Conservation (phyloP, 1,140 invertebrate species). For the Brachionus asplanchnoidis region DNA sequence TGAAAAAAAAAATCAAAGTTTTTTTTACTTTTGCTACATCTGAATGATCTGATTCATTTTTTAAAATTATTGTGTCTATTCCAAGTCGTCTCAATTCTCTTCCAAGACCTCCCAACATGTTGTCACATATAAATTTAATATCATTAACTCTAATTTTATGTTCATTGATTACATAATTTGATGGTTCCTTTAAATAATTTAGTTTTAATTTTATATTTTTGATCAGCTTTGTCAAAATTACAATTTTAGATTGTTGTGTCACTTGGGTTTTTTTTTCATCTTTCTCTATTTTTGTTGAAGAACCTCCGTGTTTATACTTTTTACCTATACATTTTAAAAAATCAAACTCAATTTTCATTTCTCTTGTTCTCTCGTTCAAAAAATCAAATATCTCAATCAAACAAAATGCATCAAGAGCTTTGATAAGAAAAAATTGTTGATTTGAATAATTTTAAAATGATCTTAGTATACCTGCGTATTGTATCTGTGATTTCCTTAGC, state of each 20-base stretch:
- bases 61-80: slow-evolving; percentile 62
- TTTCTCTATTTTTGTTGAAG: slow-evolving; percentile 43
- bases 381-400: slow-evolving; percentile 68
- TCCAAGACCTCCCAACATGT: slow-evolving; percentile 59
- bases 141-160: slow-evolving; percentile 45
- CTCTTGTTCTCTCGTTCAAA: slow-evolving; percentile 44
- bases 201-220: neutral
- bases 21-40: slow-evolving; percentile 55
- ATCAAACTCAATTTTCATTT: slow-evolving; percentile 45
- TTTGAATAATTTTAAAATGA: slow-evolving; percentile 28
- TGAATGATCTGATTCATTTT: slow-evolving; percentile 58
- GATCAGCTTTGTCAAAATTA: neutral
- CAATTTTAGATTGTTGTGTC: neutral
- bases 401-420: slow-evolving; percentile 73
- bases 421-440: slow-evolving; percentile 42
- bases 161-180: slow-evolving; percentile 10
- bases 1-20: neutral
- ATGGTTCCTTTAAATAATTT: neutral
- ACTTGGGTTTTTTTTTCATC: neutral
- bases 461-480: slow-evolving; percentile 66
- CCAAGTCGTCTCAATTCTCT: slow-evolving; percentile 65
- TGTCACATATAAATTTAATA: slow-evolving; percentile 56
- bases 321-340: slow-evolving; percentile 46
- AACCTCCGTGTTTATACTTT: slow-evolving; percentile 46
- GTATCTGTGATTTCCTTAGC: slow-evolving; percentile 67